A percentile compares a stretch with the other conserved stretches of the same genome.
Conservation (phyloP, 2,888 invertebrate genomes). For the Agriopis marginaria region DNA sequence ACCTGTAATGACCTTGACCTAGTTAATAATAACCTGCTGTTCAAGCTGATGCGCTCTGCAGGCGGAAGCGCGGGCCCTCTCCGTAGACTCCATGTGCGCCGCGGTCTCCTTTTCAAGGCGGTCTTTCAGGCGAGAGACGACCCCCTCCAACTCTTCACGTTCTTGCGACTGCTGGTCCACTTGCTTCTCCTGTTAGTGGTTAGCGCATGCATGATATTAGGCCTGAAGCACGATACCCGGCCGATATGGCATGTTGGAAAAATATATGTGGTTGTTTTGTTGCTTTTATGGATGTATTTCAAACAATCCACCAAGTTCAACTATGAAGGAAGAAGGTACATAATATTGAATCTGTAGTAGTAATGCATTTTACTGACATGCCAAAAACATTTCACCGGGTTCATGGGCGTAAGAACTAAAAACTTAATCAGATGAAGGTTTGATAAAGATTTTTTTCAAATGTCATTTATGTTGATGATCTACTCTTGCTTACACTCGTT, state of each 20-base stretch:
- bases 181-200: slow-evolving; percentile 91
- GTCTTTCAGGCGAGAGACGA: slow-evolving; percentile 92
- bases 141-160: slow-evolving; percentile 96
- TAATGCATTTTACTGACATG: neutral
- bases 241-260: slow-evolving; percentile 15
- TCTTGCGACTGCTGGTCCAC: slow-evolving; percentile 95
- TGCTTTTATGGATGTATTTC: neutral
- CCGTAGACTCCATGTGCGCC: slow-evolving; percentile 94
- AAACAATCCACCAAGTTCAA: neutral
- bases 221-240: slow-evolving; percentile 28
- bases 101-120: slow-evolving; percentile 96
- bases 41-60: slow-evolving; percentile 87
- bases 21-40: slow-evolving; percentile 72
- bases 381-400: slow-evolving; percentile 6
- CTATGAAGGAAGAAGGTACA: neutral
- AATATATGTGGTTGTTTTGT: neutral
- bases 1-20: slow-evolving; percentile 6
- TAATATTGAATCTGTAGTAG: neutral
- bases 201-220: slow-evolving; percentile 53
- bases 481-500: neutral
- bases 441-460: neutral
- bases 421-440: neutral
- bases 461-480: neutral
- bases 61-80: slow-evolving; percentile 87
- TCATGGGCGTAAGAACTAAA: neutral